Evolutionary conservation across 2,797 vertebrate genomes (phyloP).

Genomic region (Salarias fasciatus): DNA sequence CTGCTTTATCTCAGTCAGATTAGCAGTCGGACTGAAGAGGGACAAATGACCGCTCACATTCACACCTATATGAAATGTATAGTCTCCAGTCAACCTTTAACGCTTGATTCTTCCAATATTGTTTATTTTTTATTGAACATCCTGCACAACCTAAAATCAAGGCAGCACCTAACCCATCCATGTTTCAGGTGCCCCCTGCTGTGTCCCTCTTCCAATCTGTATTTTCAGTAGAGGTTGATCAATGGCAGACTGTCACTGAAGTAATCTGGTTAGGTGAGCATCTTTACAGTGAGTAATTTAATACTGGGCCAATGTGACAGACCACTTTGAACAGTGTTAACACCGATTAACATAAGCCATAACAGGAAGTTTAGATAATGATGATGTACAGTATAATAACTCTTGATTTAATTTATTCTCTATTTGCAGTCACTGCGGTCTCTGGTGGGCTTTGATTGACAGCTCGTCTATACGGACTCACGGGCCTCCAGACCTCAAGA

Average conservation of each 20-base stretch:
- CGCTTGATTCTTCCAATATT: no score
- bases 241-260: background rate
- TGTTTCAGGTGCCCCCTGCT: no score
- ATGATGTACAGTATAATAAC: background rate
- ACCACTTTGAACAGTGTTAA: background rate
- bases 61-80: no score
- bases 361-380: background rate
- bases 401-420: constrained; percentile 8
- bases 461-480: constrained; percentile 18
- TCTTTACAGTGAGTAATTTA: background rate
- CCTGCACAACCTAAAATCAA: no score
- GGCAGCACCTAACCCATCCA: no score
- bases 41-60: no score
- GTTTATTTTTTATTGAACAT: no score
- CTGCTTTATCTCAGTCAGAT: no score
- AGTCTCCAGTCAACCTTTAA: no score
- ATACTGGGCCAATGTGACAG: background rate
- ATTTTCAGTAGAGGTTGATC: background rate
- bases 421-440: constrained; percentile 18
- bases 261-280: background rate
- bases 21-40: no score
- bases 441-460: constrained; percentile 30
- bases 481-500: constrained; percentile 25
- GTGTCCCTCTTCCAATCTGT: background rate
- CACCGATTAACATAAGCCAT: background rate